phyloP scores from a whole-genome alignment of 2,113 vertebrate species.

The Pituophis catenifer region DNA sequence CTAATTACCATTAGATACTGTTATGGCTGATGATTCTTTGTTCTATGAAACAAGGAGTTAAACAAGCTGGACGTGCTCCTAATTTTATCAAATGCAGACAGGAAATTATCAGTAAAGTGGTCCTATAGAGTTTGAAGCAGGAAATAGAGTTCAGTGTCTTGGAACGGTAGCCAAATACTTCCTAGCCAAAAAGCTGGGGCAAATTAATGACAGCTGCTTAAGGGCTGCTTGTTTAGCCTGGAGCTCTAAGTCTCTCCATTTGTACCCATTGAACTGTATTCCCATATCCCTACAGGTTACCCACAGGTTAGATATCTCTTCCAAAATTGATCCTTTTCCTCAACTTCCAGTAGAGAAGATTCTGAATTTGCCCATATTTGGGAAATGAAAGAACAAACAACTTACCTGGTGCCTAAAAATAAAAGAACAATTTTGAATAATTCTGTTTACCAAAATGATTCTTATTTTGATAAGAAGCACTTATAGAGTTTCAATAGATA shows the following conservation, averaged over 20 bases:
- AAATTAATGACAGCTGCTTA: conserved; percentile 59
- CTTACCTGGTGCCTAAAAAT: not conserved
- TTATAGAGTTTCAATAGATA: not conserved
- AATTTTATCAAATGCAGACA: conserved; percentile 71
- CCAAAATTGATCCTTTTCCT: not conserved
- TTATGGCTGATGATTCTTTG: conserved; percentile 64
- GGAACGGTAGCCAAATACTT: conserved; percentile 65
- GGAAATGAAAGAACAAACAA: not conserved
- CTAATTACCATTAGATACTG: conserved; percentile 66
- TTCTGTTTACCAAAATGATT: not conserved
- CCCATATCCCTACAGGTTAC: not conserved
- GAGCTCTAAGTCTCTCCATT: not conserved
- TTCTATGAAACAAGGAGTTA: conserved; percentile 61
- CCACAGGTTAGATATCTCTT: not conserved
- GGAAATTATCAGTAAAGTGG: conserved; percentile 67
- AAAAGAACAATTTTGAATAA: not conserved
- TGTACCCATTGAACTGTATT: not conserved
- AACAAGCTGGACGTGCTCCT: conserved; percentile 66
- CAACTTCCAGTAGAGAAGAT: not conserved
- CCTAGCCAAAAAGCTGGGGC: conserved; percentile 60
- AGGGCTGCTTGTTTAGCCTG: conserved; percentile 33
- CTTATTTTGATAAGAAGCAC: not conserved
- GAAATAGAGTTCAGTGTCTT: conserved; percentile 69
- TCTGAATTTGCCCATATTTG: not conserved
- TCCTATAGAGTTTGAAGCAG: conserved; percentile 70